Percentiles rank a stretch among this genome's conserved stretches.
Evolutionary conservation across 1,140 invertebrate species (phyloP).

Genomic region (Amphibalanus amphitrite): DNA sequence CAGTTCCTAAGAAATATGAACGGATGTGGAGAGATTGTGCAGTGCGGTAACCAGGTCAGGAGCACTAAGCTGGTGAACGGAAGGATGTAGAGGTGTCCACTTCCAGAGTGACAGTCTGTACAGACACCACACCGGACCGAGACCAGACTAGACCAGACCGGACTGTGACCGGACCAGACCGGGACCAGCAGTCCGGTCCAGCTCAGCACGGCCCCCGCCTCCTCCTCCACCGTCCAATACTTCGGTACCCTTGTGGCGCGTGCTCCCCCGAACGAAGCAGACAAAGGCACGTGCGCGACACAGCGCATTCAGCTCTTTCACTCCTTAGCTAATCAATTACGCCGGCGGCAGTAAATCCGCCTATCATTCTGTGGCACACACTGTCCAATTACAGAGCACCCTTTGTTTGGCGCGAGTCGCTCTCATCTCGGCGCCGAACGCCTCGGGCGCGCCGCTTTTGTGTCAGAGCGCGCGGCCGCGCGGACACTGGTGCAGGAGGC

Average conservation of each 20-base stretch:
- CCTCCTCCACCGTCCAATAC: neutral
- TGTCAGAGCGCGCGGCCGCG: neutral
- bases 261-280: neutral
- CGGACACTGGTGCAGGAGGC: neutral
- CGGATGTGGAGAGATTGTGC: no score
- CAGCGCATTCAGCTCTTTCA: neutral
- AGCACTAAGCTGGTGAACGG: no score
- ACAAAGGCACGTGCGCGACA: neutral
- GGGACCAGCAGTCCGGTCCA: no score
- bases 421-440: neutral
- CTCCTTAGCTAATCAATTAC: slow-evolving; percentile 1
- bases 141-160: no score
- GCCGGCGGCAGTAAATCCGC: neutral
- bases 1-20: no score
- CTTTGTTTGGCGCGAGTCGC: neutral
- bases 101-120: no score
- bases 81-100: no score
- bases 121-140: no score
- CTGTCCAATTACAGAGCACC: neutral
- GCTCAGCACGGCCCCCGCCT: neutral
- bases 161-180: no score
- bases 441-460: neutral
- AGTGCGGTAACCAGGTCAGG: no score
- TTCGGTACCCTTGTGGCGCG: neutral
- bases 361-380: neutral